Evolutionary conservation across 1,140 invertebrate species (phyloP).

Genomic region (Gryllus bimaculatus): DNA sequence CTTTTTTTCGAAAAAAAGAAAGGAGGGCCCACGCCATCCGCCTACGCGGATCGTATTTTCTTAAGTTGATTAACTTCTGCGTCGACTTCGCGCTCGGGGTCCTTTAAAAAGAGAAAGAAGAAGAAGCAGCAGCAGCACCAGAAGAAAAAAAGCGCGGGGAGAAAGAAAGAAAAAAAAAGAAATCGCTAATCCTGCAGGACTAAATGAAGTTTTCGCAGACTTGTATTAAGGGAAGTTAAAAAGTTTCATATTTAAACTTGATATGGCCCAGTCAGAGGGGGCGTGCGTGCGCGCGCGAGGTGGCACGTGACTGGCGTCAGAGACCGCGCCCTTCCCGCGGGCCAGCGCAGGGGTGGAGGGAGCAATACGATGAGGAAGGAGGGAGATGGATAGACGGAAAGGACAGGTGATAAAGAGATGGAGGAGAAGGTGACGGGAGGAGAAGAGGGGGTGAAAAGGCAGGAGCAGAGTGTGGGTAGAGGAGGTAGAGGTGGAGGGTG

Average conservation of each 20-base stretch:
- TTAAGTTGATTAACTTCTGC: not conserved
- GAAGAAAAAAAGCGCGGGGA: not conserved
- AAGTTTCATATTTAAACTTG: slow-evolving; percentile 6
- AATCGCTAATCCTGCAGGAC: slow-evolving; percentile 3
- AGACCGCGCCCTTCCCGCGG: not conserved
- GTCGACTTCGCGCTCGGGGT: not conserved
- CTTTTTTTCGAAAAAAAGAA: no score
- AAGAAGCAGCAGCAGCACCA: not conserved
- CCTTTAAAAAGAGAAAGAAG: not conserved
- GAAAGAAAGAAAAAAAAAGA: not conserved
- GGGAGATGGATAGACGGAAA: no score
- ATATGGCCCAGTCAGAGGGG: not conserved
- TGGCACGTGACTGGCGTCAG: not conserved
- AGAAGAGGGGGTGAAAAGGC: no score
- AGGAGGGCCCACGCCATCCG: no score
- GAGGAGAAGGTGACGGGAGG: no score
- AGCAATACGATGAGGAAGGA: no score
- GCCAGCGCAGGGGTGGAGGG: no score
- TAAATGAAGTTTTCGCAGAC: not conserved
- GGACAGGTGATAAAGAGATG: no score
- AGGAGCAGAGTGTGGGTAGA: no score
- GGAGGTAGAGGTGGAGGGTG: no score
- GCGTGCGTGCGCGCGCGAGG: not conserved
- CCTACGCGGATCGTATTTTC: not conserved
- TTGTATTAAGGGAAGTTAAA: slow-evolving; percentile 2